A percentile compares a stretch with the other conserved stretches of the same genome.
phyloP scores from a whole-genome alignment of 2,113 vertebrate species.

The Todiramphus chloris region DNA sequence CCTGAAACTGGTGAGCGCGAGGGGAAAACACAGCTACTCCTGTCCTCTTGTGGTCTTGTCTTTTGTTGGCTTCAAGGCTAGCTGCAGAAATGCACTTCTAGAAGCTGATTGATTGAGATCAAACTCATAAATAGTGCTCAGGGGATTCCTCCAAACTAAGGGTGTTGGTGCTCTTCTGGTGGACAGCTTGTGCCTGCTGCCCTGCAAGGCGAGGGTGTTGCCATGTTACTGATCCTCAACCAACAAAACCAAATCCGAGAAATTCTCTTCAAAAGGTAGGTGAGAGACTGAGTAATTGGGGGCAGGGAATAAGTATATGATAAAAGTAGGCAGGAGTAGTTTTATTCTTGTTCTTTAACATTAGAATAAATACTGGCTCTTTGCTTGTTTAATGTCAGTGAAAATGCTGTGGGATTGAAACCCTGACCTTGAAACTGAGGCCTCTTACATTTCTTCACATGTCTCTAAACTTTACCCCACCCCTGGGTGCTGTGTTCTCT shows the following conservation, averaged over 20 bases:
- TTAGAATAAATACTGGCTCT: neutral
- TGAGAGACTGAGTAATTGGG: neutral
- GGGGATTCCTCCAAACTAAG: neutral
- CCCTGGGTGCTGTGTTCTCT: rapidly evolving
- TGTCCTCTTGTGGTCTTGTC: neutral
- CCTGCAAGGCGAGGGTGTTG: rapidly evolving
- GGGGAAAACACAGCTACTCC: neutral
- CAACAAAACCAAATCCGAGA: neutral
- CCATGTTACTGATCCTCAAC: neutral
- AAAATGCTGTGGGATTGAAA: neutral
- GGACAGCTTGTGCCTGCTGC: neutral
- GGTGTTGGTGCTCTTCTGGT: neutral
- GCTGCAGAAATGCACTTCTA: neutral
- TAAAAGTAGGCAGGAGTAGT: neutral
- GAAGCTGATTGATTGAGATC: neutral
- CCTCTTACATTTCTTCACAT: neutral
- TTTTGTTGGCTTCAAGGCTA: neutral
- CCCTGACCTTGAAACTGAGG: neutral
- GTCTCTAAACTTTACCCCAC: neutral
- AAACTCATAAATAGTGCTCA: neutral
- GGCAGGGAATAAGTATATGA: too few species aligned
- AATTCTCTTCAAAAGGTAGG: neutral
- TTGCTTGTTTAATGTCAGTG: neutral
- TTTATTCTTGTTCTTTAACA: neutral
- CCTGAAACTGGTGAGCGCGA: too few species aligned